Percentiles rank a stretch among this genome's conserved stretches.
Conservation (phyloP, 2,113 vertebrate species). For the Oriolus oriolus region DNA sequence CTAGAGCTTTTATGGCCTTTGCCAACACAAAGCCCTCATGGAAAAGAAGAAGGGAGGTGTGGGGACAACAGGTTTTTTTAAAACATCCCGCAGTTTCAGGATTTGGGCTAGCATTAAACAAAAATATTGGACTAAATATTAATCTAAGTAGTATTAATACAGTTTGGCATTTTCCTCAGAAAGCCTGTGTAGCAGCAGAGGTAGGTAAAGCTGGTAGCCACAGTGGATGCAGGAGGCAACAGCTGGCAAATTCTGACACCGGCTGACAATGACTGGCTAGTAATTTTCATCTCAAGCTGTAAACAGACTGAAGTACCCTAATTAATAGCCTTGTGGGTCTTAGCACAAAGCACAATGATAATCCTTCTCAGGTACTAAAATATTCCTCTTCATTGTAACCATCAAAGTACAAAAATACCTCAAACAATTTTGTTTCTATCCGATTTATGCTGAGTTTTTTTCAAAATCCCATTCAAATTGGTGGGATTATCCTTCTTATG, state of each 20-base stretch:
- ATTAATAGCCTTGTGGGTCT: not conserved
- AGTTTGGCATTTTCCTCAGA: not conserved
- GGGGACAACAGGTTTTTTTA: rapidly evolving
- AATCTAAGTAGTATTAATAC: not conserved
- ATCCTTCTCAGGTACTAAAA: not conserved
- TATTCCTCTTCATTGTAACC: not conserved
- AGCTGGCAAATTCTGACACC: not conserved
- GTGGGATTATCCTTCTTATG: not conserved
- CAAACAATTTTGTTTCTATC: not conserved
- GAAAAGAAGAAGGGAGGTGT: not conserved
- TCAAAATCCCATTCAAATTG: not conserved
- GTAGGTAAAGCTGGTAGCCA: not conserved
- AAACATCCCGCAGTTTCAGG: not conserved
- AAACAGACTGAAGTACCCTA: not conserved
- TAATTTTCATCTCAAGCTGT: not conserved
- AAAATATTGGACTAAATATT: not conserved
- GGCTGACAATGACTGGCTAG: not conserved
- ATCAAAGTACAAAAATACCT: not conserved
- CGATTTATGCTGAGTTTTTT: not conserved
- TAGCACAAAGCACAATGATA: not conserved
- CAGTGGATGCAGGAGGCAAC: not conserved
- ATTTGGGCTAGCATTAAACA: not conserved
- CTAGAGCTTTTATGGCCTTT: not conserved
- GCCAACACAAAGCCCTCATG: not conserved
- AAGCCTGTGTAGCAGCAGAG: not conserved